Conservation (phyloP, 2,888 invertebrate genomes). For the Drosophila mulleri region DNA sequence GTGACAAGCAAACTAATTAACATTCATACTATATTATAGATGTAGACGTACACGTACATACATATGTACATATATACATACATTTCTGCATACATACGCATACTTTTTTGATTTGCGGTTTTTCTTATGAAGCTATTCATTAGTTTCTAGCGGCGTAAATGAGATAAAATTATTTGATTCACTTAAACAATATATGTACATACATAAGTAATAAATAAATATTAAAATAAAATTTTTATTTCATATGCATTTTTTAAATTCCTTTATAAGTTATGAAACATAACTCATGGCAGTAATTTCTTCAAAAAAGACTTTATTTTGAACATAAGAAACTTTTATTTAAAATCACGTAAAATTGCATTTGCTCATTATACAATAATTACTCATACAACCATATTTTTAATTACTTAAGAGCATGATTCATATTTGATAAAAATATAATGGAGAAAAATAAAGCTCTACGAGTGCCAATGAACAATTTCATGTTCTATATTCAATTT, state of each 20-base stretch:
- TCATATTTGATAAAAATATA: neutral
- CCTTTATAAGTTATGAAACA: neutral
- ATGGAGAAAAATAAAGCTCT: neutral
- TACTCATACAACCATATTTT: neutral
- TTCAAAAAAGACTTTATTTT: neutral
- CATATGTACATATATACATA: neutral
- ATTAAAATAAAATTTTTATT: neutral
- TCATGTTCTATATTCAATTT: no score
- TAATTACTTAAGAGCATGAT: neutral
- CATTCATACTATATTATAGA: conserved; percentile 2
- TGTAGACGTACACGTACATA: neutral
- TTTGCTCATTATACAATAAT: neutral
- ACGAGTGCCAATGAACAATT: no score
- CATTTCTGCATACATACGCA: neutral
- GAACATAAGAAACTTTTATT: neutral
- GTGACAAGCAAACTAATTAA: conserved; percentile 16
- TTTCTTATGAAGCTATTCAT: neutral
- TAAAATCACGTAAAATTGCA: neutral
- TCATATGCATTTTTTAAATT: neutral
- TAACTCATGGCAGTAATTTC: neutral
- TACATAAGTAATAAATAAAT: no score
- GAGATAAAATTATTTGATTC: neutral
- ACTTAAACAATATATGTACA: no score
- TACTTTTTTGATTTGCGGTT: conserved; percentile 10
- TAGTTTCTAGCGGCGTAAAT: conserved; percentile 14